Evolutionary conservation across 2,113 vertebrate genomes (phyloP).

Genomic region (Beaufortia kweichowensis): DNA sequence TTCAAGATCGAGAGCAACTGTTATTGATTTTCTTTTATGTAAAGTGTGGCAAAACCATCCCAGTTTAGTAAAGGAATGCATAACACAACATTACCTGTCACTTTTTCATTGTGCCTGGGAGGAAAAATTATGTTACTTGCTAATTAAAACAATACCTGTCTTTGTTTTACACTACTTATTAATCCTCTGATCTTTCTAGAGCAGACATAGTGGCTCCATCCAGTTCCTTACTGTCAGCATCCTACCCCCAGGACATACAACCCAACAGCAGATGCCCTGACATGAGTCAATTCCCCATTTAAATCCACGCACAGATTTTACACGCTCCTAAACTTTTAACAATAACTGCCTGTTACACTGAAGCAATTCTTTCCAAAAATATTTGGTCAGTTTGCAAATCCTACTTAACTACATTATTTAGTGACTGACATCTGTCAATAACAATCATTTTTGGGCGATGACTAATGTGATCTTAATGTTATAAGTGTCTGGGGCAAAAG

Average conservation of each 20-base stretch:
- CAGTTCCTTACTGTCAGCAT: conserved; percentile 51
- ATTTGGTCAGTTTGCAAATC: not conserved
- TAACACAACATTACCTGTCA: not conserved
- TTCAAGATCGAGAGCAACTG: not conserved
- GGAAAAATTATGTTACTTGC: conserved; percentile 75
- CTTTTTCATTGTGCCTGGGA: conserved; percentile 62
- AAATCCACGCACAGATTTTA: conserved; percentile 26
- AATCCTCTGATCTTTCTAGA: conserved; percentile 69
- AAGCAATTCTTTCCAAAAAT: not conserved
- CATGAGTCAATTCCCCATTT: conserved; percentile 69
- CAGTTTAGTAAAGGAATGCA: conserved; percentile 12
- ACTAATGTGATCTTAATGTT: not conserved
- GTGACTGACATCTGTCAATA: not conserved
- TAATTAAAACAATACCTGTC: conserved; percentile 75
- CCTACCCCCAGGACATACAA: conserved; percentile 58
- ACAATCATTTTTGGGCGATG: not conserved
- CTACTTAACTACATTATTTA: no score
- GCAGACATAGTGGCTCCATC: conserved; percentile 63
- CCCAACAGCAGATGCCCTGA: conserved; percentile 62
- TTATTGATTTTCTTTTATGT: not conserved
- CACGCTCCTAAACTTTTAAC: conserved; percentile 44
- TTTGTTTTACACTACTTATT: conserved; percentile 74
- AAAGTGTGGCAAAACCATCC: not conserved
- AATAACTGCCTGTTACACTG: conserved; percentile 1
- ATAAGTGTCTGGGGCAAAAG: conserved; percentile 44